Conservation (phyloP, 2,113 vertebrate species). For the Gulo gulo region DNA sequence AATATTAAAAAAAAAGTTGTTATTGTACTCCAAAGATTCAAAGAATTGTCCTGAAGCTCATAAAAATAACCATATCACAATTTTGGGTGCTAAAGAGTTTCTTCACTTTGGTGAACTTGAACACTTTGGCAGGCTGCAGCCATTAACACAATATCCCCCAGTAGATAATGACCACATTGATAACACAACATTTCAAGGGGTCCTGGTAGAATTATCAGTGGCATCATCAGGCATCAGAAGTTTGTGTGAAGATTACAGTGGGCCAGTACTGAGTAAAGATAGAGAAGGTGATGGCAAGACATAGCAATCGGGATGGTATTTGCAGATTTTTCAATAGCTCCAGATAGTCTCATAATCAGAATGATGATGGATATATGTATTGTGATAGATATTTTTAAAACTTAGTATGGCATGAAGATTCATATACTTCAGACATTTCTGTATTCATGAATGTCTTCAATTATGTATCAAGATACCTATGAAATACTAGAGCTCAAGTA, state of each 20-base stretch:
- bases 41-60: background rate
- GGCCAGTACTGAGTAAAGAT: background rate
- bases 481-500: background rate
- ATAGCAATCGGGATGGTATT: background rate
- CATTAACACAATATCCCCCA: background rate
- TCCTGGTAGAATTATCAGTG: background rate
- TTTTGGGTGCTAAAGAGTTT: background rate
- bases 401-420: background rate
- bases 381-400: background rate
- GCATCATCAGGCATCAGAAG: background rate
- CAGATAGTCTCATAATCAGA: background rate
- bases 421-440: background rate
- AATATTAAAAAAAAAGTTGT: background rate
- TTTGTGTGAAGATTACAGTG: background rate
- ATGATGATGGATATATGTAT: background rate
- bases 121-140: background rate
- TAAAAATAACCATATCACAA: background rate
- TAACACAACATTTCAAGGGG: too few species aligned
- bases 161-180: background rate
- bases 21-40: background rate
- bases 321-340: background rate
- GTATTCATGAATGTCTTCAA: background rate
- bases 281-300: background rate
- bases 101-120: background rate
- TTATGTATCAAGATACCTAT: background rate